Base-by-base conservation (phyloP, 2,797 vertebrate species). In the Falco berigora region DNA sequence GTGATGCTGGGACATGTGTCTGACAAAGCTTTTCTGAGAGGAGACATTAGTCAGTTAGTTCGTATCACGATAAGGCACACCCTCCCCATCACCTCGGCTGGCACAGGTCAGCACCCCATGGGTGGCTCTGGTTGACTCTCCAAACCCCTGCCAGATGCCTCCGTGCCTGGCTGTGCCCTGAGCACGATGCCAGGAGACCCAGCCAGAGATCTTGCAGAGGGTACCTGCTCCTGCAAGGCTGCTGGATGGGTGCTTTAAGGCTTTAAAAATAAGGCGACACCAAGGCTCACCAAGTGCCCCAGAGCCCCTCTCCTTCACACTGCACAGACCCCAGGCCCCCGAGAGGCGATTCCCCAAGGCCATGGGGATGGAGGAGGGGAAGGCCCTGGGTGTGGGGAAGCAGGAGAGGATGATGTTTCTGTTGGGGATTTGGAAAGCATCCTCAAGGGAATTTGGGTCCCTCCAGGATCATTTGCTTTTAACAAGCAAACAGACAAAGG, bases 81-180 rank as follows among this genome's bases (percentile, higher is more conserved):
- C 63, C 13, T 53, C 21, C 62, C 49, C 34, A 36, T 32, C 3
- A 2, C 23, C 52, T 46, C 10, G 2, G 36, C 53, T 3, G 1
- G 38, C 2, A 3, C 59, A 59, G 32, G 32, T 32, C 3, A 4
- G 74, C 34, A 62, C 18, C 30, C 58, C 9, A 3, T 19, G 49
- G 20, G 20, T 52, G 25, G 55, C 49, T 28, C 23, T 6, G 0
- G 23, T 46, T 50, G 63, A 36, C 40, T 71, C 53, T 47, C 52
- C 44, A 66, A 55, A 82, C 27, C 32, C 20, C 52, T 36, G 9
- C 49, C 4, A 5, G 40, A 20, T 55, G n/a, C 66, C 32, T 86
- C 30, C 5, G 7, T 6, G 11, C 21, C 49, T 34, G 36, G 25
- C 3, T 38, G 36, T 6, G 0, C 14, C 69, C 75, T 0, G 5